phyloP scores from a whole-genome alignment of 92 coral and sea anemone genomes.

The Epizoanthus stellaris region DNA sequence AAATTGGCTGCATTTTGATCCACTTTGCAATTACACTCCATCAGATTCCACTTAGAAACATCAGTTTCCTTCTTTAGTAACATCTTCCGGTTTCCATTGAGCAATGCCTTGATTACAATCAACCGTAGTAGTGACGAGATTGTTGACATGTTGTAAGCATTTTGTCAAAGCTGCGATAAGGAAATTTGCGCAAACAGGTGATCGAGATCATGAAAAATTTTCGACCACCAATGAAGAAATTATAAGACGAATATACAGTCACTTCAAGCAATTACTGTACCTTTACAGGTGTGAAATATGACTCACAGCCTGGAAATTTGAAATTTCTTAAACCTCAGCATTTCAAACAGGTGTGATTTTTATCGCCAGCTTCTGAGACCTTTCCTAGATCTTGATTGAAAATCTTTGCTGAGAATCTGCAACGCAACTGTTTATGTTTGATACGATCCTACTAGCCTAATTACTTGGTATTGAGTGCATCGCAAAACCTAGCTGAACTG shows the following conservation, averaged over 20 bases:
- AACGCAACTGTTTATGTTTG: no score
- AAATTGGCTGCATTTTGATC: background rate
- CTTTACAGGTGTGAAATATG: background rate
- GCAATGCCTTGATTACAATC: background rate
- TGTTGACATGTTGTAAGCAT: conserved; percentile 8
- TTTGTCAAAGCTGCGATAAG: background rate
- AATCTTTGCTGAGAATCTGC: background rate
- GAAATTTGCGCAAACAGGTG: background rate
- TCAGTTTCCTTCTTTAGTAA: conserved; percentile 26
- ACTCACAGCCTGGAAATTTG: background rate
- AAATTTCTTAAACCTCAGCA: background rate
- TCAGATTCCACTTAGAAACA: background rate
- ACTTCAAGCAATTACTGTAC: background rate
- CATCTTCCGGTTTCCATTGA: conserved; percentile 27
- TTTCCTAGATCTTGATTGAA: background rate
- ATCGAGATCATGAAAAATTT: background rate
- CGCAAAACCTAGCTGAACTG: no score
- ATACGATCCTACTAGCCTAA: no score
- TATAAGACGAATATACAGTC: no score
- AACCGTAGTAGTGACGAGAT: background rate
- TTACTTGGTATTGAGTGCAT: no score
- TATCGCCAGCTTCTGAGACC: background rate
- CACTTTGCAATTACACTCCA: background rate
- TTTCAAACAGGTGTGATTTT: background rate
- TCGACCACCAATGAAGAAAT: conserved; percentile 3